Evolutionary conservation across 2,888 invertebrate species (phyloP).

Genomic region (Oithona nana): DNA sequence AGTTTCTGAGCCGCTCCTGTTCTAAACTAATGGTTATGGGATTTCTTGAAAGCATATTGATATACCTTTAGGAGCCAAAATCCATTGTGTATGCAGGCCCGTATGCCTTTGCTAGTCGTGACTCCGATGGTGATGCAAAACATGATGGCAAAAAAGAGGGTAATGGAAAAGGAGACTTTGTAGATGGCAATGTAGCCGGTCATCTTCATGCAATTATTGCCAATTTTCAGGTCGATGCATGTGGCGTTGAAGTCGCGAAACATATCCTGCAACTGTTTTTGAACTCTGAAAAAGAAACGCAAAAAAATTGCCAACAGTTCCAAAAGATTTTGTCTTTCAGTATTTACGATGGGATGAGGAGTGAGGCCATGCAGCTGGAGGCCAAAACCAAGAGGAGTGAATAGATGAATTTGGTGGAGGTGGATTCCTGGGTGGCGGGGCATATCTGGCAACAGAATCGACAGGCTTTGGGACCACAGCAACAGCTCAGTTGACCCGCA

Average conservation of each 20-base stretch:
- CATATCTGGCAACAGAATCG: not conserved
- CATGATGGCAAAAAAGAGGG: not conserved
- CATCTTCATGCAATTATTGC: constrained; percentile 8
- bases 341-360: not conserved
- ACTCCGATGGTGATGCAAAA: not conserved
- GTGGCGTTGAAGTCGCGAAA: constrained; percentile 16
- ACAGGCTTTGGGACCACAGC: not conserved
- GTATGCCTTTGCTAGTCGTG: not conserved
- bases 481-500: not conserved
- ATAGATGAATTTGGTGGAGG: not conserved
- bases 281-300: too few relatives aligned
- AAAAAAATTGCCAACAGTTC: too few relatives aligned
- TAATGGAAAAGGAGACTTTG: constrained; percentile 7
- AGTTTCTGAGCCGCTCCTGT: not conserved
- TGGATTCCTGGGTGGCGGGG: not conserved
- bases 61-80: constrained; percentile 5
- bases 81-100: constrained; percentile 11
- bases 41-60: too few relatives aligned
- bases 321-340: too few relatives aligned
- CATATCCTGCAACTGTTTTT: not conserved
- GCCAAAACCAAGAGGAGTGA: not conserved
- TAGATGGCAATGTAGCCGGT: constrained; percentile 16
- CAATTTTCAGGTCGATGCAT: constrained; percentile 13
- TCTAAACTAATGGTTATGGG: too few relatives aligned
- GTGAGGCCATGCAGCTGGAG: not conserved